Evolutionary conservation across 2,888 invertebrate species (phyloP), one percentile per base, ranked within the genome.

Genomic region (Myopa tessellatipennis): DNA sequence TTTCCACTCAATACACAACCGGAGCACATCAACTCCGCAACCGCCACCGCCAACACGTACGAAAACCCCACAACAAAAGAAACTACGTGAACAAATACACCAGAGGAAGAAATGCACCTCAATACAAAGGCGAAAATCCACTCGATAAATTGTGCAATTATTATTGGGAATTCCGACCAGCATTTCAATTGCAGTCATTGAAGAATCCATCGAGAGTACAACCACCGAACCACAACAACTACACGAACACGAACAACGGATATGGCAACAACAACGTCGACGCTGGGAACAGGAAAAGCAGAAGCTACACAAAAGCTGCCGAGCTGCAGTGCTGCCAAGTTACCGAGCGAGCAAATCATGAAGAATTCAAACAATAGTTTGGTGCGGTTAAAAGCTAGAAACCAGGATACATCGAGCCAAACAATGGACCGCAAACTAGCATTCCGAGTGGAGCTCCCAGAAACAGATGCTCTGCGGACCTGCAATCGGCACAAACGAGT

Each of bases 121-220:
- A 58, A 40, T 18, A 40, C 45, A 72, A 40, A 72, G 58, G 60
- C 55, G 45, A 18, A 63, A 73, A 40, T n/a, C 26, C 58, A 60
- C 58, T 75, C 75, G 68, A 75, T 75, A 75, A 75, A 75, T 68
- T 68, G 67, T 58, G 55, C 75, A 58, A 75, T 75, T 75, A 68
- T 75, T 75, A 68, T 74, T 74, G 75, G 68, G 67, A 68, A 68
- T 68, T 67, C 60, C 68, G 34, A 68, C 75, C 38, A 40, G 45
- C 68, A 75, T 68, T 75, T 68, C 67, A 75, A 68, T 75, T 75
- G 75, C 75, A 68, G 26, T 65, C 74, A 50, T 74, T 65, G 65
- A 52, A 52, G 63, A 74, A 36, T 74, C 65, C 65, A 63, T 36
- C 7, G 52, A 65, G 65, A 74, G n/a, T 50, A 52, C 63, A 38